These are phyloP conservation scores for Platyscelio sp. DNA, from an alignment of 2,888 invertebrate genomes.

Conservation along the genomic window DNA sequence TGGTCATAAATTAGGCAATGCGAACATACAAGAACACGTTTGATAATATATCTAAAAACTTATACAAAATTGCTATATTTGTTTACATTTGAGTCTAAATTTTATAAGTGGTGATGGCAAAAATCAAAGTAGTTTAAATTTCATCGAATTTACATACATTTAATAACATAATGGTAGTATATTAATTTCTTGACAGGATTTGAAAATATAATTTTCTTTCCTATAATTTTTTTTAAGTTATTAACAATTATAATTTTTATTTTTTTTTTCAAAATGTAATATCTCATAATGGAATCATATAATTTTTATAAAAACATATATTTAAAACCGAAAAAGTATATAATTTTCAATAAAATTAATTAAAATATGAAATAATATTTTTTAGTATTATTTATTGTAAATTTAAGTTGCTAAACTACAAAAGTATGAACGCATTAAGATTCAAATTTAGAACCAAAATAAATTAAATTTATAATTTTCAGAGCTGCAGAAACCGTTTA, in stretches of 20 bases:
- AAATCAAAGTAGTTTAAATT: too few species aligned
- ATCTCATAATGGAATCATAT: not conserved
- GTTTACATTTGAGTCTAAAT: too few species aligned
- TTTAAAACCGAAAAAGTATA: not conserved
- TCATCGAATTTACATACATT: too few species aligned
- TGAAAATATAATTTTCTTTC: too few species aligned
- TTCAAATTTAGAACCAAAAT: conserved; percentile 2
- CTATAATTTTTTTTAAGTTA: not conserved
- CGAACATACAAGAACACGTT: too few species aligned
- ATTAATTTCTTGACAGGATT: too few species aligned
- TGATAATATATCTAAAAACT: too few species aligned
- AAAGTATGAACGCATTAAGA: conserved; percentile 10
- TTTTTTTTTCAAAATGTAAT: not conserved
- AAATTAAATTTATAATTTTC: not conserved
- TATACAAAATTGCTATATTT: too few species aligned
- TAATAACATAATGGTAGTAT: too few species aligned
- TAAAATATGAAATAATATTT: not conserved
- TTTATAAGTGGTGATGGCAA: too few species aligned
- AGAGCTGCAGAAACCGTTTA: not conserved
- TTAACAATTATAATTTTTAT: not conserved
- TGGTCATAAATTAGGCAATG: too few species aligned
- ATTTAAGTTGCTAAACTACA: not conserved
- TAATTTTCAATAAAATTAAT: not conserved
- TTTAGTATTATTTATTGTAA: not conserved
- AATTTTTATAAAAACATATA: conserved; percentile 7